Evolutionary conservation across 2,797 vertebrate genomes (phyloP).

Genomic region (Acanthurus lineatus): DNA sequence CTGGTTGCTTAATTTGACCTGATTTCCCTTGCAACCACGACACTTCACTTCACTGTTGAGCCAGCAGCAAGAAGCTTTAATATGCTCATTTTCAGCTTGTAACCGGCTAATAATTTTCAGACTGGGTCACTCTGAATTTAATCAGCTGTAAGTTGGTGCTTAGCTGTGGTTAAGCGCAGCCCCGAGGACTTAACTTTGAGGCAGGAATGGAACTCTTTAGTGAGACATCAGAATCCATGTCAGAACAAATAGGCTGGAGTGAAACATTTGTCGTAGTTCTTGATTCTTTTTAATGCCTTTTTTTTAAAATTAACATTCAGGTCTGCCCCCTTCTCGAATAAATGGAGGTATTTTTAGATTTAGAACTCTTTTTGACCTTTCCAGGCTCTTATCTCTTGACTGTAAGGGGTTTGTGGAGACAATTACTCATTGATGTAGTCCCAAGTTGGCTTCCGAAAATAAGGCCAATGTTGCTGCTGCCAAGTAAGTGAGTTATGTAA

Average conservation of each 20-base stretch:
- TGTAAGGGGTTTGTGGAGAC: constrained; percentile 56
- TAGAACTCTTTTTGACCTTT: constrained; percentile 62
- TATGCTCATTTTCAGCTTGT: constrained; percentile 65
- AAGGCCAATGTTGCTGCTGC: constrained; percentile 56
- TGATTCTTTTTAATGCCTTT: constrained; percentile 51
- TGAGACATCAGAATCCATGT: constrained; percentile 54
- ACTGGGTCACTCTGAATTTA: constrained; percentile 64
- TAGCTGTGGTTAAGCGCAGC: constrained; percentile 53
- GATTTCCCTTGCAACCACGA: constrained; percentile 46
- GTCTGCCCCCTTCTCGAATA: constrained; percentile 34
- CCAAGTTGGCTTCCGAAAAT: constrained; percentile 62
- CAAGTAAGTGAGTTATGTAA: constrained; percentile 66
- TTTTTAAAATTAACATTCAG: constrained; percentile 44
- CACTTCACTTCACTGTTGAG: constrained; percentile 46
- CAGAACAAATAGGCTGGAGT: constrained; percentile 37
- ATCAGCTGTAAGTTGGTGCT: constrained; percentile 64
- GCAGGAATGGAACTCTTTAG: constrained; percentile 51
- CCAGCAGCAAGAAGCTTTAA: constrained; percentile 58
- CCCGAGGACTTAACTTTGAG: constrained; percentile 57
- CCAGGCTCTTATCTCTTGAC: constrained; percentile 46
- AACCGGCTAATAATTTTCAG: constrained; percentile 70
- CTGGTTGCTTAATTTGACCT: constrained; percentile 48
- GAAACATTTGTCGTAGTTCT: constrained; percentile 46
- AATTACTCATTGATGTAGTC: constrained; percentile 70
- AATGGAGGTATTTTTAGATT: constrained; percentile 59